Evolutionary conservation across 1,140 invertebrate species (phyloP).

Genomic region (Aphis gossypii): DNA sequence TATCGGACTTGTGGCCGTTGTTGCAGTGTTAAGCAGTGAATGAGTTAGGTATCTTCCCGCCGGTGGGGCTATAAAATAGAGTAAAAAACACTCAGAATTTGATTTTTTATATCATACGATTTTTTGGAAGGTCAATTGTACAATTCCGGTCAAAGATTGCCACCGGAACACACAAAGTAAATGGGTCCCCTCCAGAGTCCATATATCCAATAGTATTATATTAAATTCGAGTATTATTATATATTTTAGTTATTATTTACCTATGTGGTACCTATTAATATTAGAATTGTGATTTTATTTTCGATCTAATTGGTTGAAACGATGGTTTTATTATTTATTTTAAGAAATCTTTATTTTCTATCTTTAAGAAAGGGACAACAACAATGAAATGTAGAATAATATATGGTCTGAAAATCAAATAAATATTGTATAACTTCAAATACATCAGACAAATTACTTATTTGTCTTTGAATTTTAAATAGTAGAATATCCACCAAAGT

Average conservation of each 20-base stretch:
- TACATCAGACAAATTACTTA: not conserved
- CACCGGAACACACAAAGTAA: not conserved
- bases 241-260: too few species aligned
- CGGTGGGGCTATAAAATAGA: not conserved
- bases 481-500: not conserved
- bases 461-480: not conserved
- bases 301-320: too few species aligned
- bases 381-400: not conserved
- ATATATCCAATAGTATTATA: not conserved
- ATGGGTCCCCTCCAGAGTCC: not conserved
- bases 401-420: not conserved
- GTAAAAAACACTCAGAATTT: not conserved
- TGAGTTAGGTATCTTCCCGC: not conserved
- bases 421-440: not conserved
- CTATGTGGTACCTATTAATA: too few species aligned
- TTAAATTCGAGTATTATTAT: not conserved
- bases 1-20: not conserved
- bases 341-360: too few species aligned
- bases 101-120: too few species aligned
- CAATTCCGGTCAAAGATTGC: not conserved
- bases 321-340: too few species aligned
- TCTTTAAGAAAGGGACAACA: accelerated
- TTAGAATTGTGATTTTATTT: too few species aligned
- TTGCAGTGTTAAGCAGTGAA: not conserved
- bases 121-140: too few species aligned